Conservation (phyloP, 2,888 invertebrate genomes). For the Drosophila conformis region DNA sequence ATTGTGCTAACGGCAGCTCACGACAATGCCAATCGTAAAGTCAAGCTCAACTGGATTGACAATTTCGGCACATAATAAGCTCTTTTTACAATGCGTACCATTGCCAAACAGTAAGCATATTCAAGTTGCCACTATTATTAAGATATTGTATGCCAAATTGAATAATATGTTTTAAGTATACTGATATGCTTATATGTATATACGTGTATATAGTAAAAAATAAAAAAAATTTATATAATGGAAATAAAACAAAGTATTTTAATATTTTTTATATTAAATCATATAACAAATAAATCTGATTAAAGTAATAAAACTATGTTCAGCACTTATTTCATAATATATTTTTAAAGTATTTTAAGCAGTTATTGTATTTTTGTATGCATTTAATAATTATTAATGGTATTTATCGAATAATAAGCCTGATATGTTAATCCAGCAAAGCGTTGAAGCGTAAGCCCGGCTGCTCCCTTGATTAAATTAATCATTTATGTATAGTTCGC, state of each 20-base stretch:
- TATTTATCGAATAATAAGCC: conserved; percentile 44
- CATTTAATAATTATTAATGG: conserved; percentile 54
- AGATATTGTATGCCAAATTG: background rate
- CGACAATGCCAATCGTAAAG: conserved; percentile 35
- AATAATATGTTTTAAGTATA: no score
- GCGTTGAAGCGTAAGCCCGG: conserved; percentile 54
- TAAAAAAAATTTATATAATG: no score
- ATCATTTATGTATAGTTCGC: conserved; percentile 49
- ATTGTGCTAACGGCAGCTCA: conserved; percentile 35
- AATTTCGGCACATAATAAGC: conserved; percentile 35
- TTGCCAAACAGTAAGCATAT: conserved; percentile 7
- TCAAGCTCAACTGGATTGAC: conserved; percentile 20
- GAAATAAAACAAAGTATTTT: background rate
- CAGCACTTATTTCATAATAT: background rate
- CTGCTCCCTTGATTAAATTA: conserved; percentile 65
- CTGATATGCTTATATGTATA: no score
- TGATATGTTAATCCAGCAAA: conserved; percentile 66
- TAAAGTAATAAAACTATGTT: background rate
- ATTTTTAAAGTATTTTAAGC: background rate
- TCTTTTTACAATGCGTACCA: conserved; percentile 18
- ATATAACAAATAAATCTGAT: background rate
- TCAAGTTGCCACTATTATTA: conserved; percentile 14
- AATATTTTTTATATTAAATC: background rate
- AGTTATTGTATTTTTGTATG: background rate
- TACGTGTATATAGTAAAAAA: no score